These are phyloP conservation scores for Hypotaenidia philippensis DNA, from an alignment of 2,797 vertebrate species.

Conservation along the genomic window DNA sequence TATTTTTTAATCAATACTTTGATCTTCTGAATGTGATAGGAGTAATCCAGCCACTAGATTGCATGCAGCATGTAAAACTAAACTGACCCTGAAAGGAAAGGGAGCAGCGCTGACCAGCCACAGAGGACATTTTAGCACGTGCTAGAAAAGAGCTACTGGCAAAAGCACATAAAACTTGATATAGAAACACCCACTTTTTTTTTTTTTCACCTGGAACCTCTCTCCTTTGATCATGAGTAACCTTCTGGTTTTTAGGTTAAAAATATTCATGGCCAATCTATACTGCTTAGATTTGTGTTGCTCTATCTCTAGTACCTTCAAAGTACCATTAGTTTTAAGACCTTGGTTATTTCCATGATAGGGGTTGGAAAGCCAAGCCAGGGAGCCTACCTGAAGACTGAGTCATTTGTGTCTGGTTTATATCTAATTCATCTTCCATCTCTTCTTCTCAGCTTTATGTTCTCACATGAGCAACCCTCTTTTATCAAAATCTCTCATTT, in stretches of 20 bases:
- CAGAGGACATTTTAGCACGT: too few relatives aligned
- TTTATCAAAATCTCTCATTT: background rate
- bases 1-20: conserved; percentile 1
- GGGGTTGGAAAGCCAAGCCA: background rate
- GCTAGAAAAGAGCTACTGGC: too few relatives aligned
- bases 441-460: background rate
- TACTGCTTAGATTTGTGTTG: background rate
- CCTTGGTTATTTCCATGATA: fast-evolving
- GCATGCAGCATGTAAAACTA: background rate
- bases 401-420: background rate
- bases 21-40: background rate
- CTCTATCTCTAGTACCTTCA: background rate
- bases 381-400: background rate
- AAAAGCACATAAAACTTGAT: background rate
- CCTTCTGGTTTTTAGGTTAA: background rate
- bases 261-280: background rate
- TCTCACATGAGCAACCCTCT: background rate
- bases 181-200: background rate
- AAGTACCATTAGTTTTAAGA: background rate
- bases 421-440: background rate
- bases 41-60: background rate
- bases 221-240: background rate
- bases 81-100: background rate
- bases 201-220: background rate
- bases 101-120: too few relatives aligned